These are phyloP conservation scores for Haliclystus octoradiatus DNA, from an alignment of 30 jellyfish, hydroid and myxozoan genomes.

Conservation along the genomic window DNA sequence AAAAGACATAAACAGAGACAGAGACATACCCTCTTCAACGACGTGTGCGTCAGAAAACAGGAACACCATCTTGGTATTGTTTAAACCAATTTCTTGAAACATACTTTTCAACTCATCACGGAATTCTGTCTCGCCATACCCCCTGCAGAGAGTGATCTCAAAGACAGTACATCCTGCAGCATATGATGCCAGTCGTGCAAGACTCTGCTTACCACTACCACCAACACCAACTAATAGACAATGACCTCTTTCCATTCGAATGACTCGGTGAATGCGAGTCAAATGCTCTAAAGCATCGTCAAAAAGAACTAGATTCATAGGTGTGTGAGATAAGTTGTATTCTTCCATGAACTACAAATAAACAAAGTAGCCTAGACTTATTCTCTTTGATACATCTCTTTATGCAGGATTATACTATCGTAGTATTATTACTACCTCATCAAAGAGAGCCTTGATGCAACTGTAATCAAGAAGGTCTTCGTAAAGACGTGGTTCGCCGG, in stretches of 20 bases:
- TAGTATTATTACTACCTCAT: conserved; percentile 97
- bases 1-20: no score
- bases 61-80: conserved; percentile 80
- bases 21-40: conserved; percentile 74
- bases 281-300: conserved; percentile 98
- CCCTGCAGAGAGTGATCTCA: conserved; percentile 81
- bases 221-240: conserved; percentile 96
- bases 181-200: conserved; percentile 94
- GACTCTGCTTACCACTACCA: conserved; percentile 96
- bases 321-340: conserved; percentile 58
- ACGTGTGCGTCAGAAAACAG: conserved; percentile 93
- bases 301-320: conserved; percentile 82
- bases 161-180: conserved; percentile 95
- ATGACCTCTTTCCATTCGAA: conserved; percentile 98
- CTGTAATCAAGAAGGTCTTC: conserved; percentile 89
- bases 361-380: no score
- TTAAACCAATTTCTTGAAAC: conserved; percentile 80
- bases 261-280: conserved; percentile 90
- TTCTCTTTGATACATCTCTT: no score
- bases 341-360: conserved; percentile 74
- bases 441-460: conserved; percentile 78
- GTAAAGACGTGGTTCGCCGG: conserved; percentile 87
- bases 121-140: conserved; percentile 81
- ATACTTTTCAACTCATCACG: conserved; percentile 79
- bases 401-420: no score